Conservation (phyloP, 2,888 invertebrate species). For the Drosophila ezoana region DNA sequence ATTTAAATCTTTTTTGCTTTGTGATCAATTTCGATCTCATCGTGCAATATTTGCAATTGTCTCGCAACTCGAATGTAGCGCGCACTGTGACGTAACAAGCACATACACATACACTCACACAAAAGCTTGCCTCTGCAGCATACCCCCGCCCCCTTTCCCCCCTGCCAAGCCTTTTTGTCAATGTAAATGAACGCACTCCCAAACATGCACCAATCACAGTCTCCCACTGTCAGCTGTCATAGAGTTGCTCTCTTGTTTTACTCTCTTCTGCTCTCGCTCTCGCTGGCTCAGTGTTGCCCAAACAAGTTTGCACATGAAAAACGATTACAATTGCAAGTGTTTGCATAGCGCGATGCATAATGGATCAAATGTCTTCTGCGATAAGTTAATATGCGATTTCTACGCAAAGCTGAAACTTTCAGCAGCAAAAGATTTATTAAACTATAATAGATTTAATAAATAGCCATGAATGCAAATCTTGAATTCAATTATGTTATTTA, state of each 20-base stretch:
- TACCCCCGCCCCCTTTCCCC: background rate
- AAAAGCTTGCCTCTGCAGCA: constrained; percentile 7
- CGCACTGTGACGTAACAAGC: constrained; percentile 48
- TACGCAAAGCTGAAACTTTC: background rate
- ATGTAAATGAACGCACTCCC: constrained; percentile 26
- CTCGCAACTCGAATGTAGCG: constrained; percentile 36
- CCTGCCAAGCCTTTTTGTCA: constrained; percentile 1
- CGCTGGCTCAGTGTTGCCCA: constrained; percentile 14
- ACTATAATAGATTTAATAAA: no score
- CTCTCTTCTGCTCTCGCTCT: constrained; percentile 3
- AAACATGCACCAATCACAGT: constrained; percentile 32
- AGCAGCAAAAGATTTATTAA: no score
- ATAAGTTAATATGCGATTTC: background rate
- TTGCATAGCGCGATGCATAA: constrained; percentile 22
- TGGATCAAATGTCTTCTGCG: constrained; percentile 11
- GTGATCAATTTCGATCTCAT: constrained; percentile 48
- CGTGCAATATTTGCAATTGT: constrained; percentile 41
- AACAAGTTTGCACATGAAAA: constrained; percentile 13
- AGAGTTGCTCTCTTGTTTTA: constrained; percentile 1
- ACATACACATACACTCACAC: constrained; percentile 6
- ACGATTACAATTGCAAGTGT: constrained; percentile 16
- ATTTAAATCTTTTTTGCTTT: constrained; percentile 32
- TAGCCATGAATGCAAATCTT: background rate
- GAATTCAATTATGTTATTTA: background rate
- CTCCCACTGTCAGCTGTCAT: constrained; percentile 23